Evolutionary conservation across 2,888 invertebrate species (phyloP).

Genomic region (Adelognathus sp.): DNA sequence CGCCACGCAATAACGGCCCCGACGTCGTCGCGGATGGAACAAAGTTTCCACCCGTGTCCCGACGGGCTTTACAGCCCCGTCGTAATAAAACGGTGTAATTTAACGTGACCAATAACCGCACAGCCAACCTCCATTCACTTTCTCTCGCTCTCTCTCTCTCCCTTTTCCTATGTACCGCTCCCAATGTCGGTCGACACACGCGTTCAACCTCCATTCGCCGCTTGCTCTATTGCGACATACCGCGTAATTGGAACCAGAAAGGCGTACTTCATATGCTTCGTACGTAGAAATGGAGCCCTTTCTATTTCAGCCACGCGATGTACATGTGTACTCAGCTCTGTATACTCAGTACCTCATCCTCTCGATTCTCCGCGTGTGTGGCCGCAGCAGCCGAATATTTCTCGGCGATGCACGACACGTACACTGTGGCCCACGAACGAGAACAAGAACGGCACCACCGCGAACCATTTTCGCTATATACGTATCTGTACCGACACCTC

Average conservation of each 20-base stretch:
- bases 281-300: too few relatives aligned
- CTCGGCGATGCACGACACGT: conserved; percentile 58
- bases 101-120: conserved; percentile 63
- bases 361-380: conserved; percentile 33
- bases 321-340: too few relatives aligned
- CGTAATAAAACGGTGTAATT: conserved; percentile 65
- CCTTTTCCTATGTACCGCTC: neutral
- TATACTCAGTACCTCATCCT: conserved; percentile 15
- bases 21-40: conserved; percentile 55
- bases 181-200: too few relatives aligned
- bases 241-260: too few relatives aligned
- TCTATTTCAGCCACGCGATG: too few relatives aligned
- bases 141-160: conserved; percentile 16
- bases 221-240: too few relatives aligned
- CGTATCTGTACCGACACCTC: conserved; percentile 25
- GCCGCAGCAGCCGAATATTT: conserved; percentile 46
- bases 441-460: conserved; percentile 27
- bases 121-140: conserved; percentile 38
- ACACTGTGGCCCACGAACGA: conserved; percentile 42
- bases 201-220: too few relatives aligned
- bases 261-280: too few relatives aligned
- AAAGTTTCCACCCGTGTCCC: conserved; percentile 55
- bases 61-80: conserved; percentile 61
- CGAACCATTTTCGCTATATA: neutral
- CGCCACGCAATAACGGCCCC: conserved; percentile 58